phyloP scores from a whole-genome alignment of 1,140 invertebrate genomes.

The Sycophaga agraensis region DNA sequence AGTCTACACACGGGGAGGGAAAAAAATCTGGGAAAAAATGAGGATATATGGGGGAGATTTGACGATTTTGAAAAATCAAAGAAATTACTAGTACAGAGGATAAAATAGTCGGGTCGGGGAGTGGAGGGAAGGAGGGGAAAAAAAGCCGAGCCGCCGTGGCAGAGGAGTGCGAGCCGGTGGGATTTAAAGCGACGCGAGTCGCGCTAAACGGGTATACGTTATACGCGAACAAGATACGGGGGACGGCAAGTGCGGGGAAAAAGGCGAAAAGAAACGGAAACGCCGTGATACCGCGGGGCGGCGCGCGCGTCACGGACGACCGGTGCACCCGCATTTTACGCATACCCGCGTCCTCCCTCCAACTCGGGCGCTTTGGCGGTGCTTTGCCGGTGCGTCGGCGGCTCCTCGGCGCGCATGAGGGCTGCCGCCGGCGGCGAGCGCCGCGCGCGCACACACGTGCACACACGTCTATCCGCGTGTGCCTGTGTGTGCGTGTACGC shows the following conservation, averaged over 20 bases:
- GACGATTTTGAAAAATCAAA: too few relatives aligned
- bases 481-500: conserved; percentile 28
- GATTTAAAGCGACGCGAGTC: too few relatives aligned
- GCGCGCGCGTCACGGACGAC: conserved; percentile 44
- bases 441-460: background rate
- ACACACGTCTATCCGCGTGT: background rate
- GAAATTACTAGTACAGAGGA: too few relatives aligned
- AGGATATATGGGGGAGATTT: too few relatives aligned
- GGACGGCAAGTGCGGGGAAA: too few relatives aligned
- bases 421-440: conserved; percentile 31
- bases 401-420: conserved; percentile 35
- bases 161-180: too few relatives aligned
- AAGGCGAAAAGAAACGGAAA: conserved; percentile 20
- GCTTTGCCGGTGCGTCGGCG: background rate
- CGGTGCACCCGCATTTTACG: conserved; percentile 53
- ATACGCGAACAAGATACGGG: too few relatives aligned
- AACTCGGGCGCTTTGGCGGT: background rate
- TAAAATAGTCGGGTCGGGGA: too few relatives aligned
- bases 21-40: conserved; percentile 1
- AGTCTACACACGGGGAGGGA: background rate
- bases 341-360: conserved; percentile 19
- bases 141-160: too few relatives aligned
- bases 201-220: too few relatives aligned
- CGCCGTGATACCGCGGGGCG: background rate
- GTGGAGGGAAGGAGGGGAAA: too few relatives aligned